Conservation (phyloP, 2,797 vertebrate genomes). For the Chiloscyllium punctatum region DNA sequence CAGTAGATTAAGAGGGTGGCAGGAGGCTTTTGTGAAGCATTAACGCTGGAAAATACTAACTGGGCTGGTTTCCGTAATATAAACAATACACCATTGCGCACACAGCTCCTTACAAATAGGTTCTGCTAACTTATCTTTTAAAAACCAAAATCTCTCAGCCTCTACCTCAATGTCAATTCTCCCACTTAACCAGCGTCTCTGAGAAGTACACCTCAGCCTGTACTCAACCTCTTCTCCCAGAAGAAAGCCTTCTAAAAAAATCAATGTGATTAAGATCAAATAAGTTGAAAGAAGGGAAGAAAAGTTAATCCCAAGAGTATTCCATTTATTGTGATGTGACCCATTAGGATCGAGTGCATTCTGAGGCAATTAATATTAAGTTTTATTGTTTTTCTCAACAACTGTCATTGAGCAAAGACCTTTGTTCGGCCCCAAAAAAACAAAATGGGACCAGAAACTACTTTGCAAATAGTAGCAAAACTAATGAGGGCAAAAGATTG, state of each 20-base stretch:
- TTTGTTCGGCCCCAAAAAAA: not conserved
- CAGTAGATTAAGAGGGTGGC: not conserved
- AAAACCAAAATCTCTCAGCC: not conserved
- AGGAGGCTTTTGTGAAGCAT: not conserved
- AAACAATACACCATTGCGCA: not conserved
- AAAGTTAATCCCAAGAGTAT: not conserved
- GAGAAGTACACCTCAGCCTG: too few species aligned
- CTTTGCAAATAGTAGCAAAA: not conserved
- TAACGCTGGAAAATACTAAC: not conserved
- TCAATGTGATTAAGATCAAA: not conserved
- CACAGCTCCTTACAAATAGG: not conserved
- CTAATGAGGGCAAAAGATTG: not conserved
- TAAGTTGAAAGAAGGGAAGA: not conserved
- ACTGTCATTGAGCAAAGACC: not conserved
- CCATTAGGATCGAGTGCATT: not conserved
- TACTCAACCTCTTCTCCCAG: not conserved
- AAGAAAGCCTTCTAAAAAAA: not conserved
- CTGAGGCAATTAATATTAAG: not conserved
- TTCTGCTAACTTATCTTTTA: not conserved
- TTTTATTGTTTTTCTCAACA: not conserved
- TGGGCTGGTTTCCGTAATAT: not conserved
- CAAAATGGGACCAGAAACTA: not conserved
- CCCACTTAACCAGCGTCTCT: not conserved
- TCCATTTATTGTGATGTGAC: not conserved
- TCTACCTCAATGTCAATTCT: not conserved